Percentiles rank a stretch among this genome's conserved stretches.
Evolutionary conservation across 2,888 invertebrate genomes (phyloP).

Genomic region (Ommatoiulus sabulosus): DNA sequence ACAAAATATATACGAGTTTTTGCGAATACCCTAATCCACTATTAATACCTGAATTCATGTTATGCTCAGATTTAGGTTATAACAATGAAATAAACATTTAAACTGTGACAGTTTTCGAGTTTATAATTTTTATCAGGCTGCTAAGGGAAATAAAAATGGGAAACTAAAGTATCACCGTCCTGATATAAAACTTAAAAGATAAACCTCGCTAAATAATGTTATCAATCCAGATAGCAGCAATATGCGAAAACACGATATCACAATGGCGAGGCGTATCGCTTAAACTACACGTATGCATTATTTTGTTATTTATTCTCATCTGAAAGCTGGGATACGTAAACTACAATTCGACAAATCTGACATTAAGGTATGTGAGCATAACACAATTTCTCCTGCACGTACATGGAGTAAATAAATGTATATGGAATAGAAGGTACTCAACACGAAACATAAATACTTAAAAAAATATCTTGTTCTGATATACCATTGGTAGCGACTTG

Average conservation of each 20-base stretch:
- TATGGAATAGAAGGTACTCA: not conserved
- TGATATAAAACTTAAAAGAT: not conserved
- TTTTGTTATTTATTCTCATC: not conserved
- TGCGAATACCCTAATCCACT: no score
- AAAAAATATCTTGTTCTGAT: not conserved
- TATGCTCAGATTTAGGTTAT: not conserved
- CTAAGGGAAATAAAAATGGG: not conserved
- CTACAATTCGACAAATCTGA: not conserved
- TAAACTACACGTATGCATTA: not conserved
- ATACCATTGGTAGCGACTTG: not conserved
- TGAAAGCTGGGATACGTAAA: not conserved
- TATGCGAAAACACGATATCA: not conserved
- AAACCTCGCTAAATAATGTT: constrained; percentile 21
- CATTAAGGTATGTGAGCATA: not conserved
- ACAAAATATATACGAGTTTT: no score
- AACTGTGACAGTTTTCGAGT: not conserved
- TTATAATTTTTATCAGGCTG: not conserved
- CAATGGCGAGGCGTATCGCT: not conserved
- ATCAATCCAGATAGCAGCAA: not conserved
- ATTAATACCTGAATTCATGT: no score
- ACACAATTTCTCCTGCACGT: not conserved
- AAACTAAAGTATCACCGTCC: not conserved
- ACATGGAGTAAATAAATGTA: no score
- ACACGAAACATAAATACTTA: not conserved
- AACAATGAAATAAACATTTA: no score